Conservation (phyloP, 1,140 invertebrate genomes). For the Tetragonula clypearis region DNA sequence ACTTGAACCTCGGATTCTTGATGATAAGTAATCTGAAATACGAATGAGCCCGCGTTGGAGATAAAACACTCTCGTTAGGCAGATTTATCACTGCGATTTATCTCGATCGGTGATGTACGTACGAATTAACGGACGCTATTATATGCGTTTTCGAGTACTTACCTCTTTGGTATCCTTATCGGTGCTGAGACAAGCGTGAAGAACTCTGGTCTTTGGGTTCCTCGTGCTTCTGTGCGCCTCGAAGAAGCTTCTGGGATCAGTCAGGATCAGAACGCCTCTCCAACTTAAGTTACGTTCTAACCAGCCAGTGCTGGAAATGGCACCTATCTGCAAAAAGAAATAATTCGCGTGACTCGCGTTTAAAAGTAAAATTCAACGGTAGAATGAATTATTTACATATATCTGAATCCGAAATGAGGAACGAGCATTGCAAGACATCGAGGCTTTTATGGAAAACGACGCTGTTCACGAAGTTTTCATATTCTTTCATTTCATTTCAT, state of each 20-base stretch:
- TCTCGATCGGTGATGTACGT: not conserved
- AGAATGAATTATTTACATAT: not conserved
- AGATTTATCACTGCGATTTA: not conserved
- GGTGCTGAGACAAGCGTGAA: constrained; percentile 89
- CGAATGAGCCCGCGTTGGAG: not conserved
- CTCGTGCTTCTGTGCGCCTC: constrained; percentile 80
- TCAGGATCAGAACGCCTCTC: constrained; percentile 88
- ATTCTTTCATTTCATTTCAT: too few relatives aligned
- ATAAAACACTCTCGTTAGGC: not conserved
- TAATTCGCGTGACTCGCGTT: not conserved
- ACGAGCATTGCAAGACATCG: too few relatives aligned
- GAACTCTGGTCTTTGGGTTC: constrained; percentile 83
- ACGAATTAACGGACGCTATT: not conserved
- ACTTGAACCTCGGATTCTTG: constrained; percentile 84
- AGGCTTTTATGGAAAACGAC: too few relatives aligned
- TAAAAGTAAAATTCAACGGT: not conserved
- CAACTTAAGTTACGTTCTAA: constrained; percentile 87
- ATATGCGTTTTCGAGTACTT: constrained; percentile 30
- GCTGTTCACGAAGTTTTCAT: too few relatives aligned
- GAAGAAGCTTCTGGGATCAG: constrained; percentile 87
- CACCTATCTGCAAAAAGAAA: constrained; percentile 78
- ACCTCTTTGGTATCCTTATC: constrained; percentile 89
- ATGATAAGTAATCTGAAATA: constrained; percentile 84
- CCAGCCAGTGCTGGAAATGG: constrained; percentile 85
- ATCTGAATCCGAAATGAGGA: not conserved